Evolutionary conservation across 1,140 invertebrate genomes (phyloP), one percentile per base, ranked within the genome.

Genomic region (Hypsibius dujardini): DNA sequence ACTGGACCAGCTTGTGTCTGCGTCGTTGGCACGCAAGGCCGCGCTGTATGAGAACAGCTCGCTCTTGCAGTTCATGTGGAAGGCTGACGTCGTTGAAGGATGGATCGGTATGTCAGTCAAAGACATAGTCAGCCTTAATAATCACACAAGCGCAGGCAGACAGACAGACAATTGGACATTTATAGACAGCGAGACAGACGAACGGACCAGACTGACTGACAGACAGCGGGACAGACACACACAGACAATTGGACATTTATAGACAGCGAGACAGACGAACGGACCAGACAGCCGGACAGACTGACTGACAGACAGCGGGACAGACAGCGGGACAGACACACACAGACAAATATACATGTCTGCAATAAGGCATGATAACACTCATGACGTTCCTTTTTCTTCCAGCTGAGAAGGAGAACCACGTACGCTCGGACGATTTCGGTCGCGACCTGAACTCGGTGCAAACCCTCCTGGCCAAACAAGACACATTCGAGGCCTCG

Each of bases 61-160:
- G 42, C 98, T 97, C 81, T 83, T 98, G 74, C 95, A 98, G 80
- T 97, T 98, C 79, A 94, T 98, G 88, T 99, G 96, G 96, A 99
- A 98, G 81, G 95, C 95, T 2, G 96, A 99, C 82, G 95, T 99
- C 59, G 95, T 99, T 1, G 96, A 99, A 80, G 95, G 90, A 69
- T 99, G 95, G 96, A 98, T 99, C 76, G 92, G 80, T 81, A 47
- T 74, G 75, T 74, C 28, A n/a, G 2, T 2, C 28, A 28, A 28
- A 28, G 28, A 28, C 28, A 28, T 28, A 28, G 28, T 28, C 28
- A 28, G 28, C 28, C 28, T 28, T 28, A 28, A 28, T 28, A 28
- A 28, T 28, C 28, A 28, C 28, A 28, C 28, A n/a, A 70, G 59
- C 2, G 28, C 15, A 42, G 2, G 28, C 3, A 45, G 15, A 70